phyloP scores from a whole-genome alignment of 30 jellyfish, hydroid and myxozoan species.

The Cassiopea andromeda region DNA sequence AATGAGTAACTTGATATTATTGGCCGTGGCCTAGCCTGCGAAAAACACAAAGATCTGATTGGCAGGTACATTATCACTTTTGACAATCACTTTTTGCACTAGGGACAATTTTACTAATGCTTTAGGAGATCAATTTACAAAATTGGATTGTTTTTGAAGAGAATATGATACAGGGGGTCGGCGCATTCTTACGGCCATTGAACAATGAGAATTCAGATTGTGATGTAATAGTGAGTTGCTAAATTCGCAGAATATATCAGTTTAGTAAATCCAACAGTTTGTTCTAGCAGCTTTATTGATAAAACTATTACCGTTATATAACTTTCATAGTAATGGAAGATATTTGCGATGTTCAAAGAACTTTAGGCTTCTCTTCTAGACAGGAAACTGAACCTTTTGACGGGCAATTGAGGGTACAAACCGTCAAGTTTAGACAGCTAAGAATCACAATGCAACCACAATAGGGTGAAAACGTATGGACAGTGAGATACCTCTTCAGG shows the following conservation, averaged over 20 bases:
- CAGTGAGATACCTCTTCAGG: too few species aligned
- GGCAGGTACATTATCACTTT: conserved; percentile 72
- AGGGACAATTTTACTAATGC: conserved; percentile 16
- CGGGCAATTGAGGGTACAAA: too few species aligned
- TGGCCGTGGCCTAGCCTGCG: conserved; percentile 30
- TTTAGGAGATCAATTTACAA: conserved; percentile 53
- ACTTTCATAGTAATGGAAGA: background rate
- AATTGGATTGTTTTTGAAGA: conserved; percentile 4
- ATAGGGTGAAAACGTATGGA: too few species aligned
- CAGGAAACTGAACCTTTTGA: too few species aligned
- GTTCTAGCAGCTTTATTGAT: background rate
- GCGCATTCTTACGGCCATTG: too few species aligned
- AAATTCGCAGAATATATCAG: too few species aligned
- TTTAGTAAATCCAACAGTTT: background rate
- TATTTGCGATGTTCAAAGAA: too few species aligned
- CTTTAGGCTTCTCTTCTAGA: too few species aligned
- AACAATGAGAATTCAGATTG: too few species aligned
- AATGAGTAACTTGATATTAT: conserved; percentile 69
- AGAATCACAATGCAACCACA: too few species aligned
- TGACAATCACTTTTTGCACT: conserved; percentile 62
- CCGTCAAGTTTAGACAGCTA: too few species aligned
- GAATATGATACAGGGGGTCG: conserved; percentile 48
- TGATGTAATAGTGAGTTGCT: too few species aligned
- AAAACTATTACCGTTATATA: background rate
- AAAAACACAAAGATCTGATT: conserved; percentile 52